Percentiles rank a stretch among this genome's conserved stretches.
Evolutionary conservation across 2,113 vertebrate genomes (phyloP).

Genomic region (Amphiprion ocellaris): DNA sequence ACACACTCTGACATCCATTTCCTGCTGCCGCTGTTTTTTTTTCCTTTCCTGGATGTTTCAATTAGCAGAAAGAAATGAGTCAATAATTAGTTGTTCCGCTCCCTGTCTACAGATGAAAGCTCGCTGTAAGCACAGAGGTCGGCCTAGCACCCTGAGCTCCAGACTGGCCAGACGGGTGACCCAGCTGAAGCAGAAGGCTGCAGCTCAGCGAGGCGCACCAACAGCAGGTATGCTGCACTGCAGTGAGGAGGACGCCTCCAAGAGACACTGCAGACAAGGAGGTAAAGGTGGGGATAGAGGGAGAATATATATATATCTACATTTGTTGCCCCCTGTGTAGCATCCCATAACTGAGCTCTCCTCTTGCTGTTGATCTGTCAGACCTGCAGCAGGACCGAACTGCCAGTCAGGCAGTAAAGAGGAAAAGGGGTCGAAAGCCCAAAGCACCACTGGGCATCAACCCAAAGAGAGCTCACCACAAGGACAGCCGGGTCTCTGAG

Average conservation of each 20-base stretch:
- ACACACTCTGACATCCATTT: constrained; percentile 33
- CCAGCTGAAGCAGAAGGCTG: constrained; percentile 91
- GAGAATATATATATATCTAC: background rate
- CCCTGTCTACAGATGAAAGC: constrained; percentile 83
- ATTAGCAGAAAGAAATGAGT: constrained; percentile 54
- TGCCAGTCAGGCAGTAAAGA: constrained; percentile 54
- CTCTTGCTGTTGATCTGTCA: constrained; percentile 21
- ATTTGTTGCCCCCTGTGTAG: background rate
- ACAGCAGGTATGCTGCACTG: constrained; percentile 80
- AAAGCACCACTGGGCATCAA: constrained; percentile 58
- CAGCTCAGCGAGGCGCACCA: constrained; percentile 82
- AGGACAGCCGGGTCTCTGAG: constrained; percentile 48
- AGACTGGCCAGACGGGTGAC: constrained; percentile 85
- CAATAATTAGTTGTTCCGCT: constrained; percentile 52
- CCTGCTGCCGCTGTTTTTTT: constrained; percentile 34
- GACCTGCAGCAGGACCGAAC: constrained; percentile 66
- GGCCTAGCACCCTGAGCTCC: constrained; percentile 82
- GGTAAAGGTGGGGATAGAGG: constrained; percentile 68
- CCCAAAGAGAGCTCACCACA: constrained; percentile 37
- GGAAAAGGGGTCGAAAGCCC: constrained; percentile 76
- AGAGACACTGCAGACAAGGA: constrained; percentile 67
- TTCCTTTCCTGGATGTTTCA: constrained; percentile 51
- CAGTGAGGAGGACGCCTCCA: constrained; percentile 76
- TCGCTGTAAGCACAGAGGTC: constrained; percentile 83
- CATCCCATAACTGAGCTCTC: background rate